A percentile compares a stretch with the other conserved stretches of the same genome.
phyloP scores from a whole-genome alignment of 2,888 invertebrate genomes.

The Dimorphilus gyrociliatus region DNA sequence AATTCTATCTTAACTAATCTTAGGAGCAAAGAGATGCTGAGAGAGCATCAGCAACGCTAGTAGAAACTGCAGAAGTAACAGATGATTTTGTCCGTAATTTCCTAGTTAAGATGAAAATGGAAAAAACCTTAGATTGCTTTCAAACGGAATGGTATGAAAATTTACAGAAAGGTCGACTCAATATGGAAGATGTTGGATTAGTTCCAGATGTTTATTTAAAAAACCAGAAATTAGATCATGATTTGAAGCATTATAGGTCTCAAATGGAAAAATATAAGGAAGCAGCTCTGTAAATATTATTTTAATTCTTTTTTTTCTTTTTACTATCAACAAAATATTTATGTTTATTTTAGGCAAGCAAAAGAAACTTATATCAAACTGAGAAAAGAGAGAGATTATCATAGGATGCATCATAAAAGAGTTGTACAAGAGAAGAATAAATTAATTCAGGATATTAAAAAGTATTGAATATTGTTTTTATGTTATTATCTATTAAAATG shows the following conservation, averaged over 20 bases:
- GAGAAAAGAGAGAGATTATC: constrained; percentile 36
- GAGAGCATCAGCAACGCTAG: too few species aligned
- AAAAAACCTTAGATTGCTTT: constrained; percentile 32
- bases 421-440: constrained; percentile 38
- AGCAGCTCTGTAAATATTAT: constrained; percentile 28
- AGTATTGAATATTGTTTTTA: constrained; percentile 12
- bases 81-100: constrained; percentile 39
- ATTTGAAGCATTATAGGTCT: constrained; percentile 26
- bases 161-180: constrained; percentile 28
- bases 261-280: constrained; percentile 30
- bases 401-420: constrained; percentile 37
- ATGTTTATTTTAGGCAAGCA: constrained; percentile 25
- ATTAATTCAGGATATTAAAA: constrained; percentile 33
- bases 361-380: constrained; percentile 36
- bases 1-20: neutral
- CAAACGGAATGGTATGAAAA: constrained; percentile 39
- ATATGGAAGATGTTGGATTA: constrained; percentile 24
- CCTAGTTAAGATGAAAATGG: constrained; percentile 34
- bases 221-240: constrained; percentile 30
- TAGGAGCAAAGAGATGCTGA: too few species aligned
- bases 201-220: constrained; percentile 33
- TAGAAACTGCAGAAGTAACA: constrained; percentile 32
- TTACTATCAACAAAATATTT: neutral
- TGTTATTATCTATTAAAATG: neutral
- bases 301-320: neutral